Evolutionary conservation across 2,888 invertebrate genomes (phyloP).

Genomic region (Ommatoiulus sabulosus): DNA sequence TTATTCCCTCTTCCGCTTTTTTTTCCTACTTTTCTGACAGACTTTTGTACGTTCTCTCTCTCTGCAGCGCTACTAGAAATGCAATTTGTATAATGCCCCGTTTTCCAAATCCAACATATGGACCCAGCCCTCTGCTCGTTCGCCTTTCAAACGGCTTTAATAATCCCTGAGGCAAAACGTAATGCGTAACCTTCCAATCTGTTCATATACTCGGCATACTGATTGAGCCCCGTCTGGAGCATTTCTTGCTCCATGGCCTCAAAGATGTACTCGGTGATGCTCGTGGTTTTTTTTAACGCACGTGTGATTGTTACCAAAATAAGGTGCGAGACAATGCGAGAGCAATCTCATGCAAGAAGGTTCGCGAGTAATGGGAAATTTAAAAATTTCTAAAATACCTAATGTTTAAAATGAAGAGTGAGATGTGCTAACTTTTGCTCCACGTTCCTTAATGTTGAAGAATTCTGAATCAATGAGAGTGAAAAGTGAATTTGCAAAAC

Average conservation of each 20-base stretch:
- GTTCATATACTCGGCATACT: background rate
- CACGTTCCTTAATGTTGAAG: too few species aligned
- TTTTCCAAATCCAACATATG: constrained; percentile 47
- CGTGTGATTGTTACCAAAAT: background rate
- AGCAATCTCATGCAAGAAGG: too few species aligned
- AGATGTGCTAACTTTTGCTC: too few species aligned
- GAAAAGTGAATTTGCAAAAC: too few species aligned
- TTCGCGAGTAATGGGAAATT: too few species aligned
- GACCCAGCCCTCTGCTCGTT: constrained; percentile 1
- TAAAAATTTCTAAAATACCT: too few species aligned
- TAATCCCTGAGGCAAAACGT: constrained; percentile 45
- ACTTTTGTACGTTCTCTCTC: background rate
- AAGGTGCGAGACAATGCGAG: background rate
- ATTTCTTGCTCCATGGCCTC: background rate
- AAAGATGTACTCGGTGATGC: background rate
- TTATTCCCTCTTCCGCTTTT: constrained; percentile 45
- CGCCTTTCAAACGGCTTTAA: constrained; percentile 42
- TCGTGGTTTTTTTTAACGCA: background rate
- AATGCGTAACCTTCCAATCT: constrained; percentile 25
- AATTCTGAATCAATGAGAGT: too few species aligned
- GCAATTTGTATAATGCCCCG: constrained; percentile 45
- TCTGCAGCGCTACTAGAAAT: background rate
- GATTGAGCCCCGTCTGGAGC: background rate
- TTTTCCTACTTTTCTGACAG: constrained; percentile 44
- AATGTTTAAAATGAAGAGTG: too few species aligned